These are phyloP conservation scores for Xenentodon cancila DNA, from an alignment of 2,797 vertebrate genomes.

Conservation along the genomic window DNA sequence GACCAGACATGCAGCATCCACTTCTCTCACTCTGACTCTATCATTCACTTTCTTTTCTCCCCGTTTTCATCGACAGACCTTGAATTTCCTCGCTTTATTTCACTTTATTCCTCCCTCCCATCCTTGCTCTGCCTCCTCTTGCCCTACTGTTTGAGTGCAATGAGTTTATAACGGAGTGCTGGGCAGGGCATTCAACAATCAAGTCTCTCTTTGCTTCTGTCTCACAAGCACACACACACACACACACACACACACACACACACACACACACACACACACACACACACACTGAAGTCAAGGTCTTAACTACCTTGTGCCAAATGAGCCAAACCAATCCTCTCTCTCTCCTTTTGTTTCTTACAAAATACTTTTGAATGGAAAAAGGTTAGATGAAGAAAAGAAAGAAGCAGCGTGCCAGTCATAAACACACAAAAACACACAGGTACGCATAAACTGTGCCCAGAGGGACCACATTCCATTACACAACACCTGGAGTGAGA, in stretches of 20 bases:
- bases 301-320: constrained; percentile 46
- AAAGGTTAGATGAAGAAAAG: constrained; percentile 42
- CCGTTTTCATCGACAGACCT: constrained; percentile 46
- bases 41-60: constrained; percentile 22
- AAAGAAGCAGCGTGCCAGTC: constrained; percentile 49
- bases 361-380: constrained; percentile 45
- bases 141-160: constrained; percentile 65
- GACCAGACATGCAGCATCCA: constrained; percentile 73
- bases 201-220: constrained; percentile 28
- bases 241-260: background rate
- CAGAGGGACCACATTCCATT: constrained; percentile 69
- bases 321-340: constrained; percentile 43
- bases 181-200: constrained; percentile 70
- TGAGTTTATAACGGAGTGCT: constrained; percentile 67
- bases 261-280: background rate
- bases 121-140: constrained; percentile 50
- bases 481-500: constrained; percentile 74
- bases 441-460: constrained; percentile 42
- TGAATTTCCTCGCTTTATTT: constrained; percentile 47
- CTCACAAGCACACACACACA: constrained; percentile 4
- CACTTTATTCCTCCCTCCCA: constrained; percentile 38
- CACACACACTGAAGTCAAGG: constrained; percentile 38
- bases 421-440: constrained; percentile 17
- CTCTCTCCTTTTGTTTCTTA: constrained; percentile 50
- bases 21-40: constrained; percentile 36